Conservation (phyloP, 2,888 invertebrate genomes). For the Holacanthella duospinosa region DNA sequence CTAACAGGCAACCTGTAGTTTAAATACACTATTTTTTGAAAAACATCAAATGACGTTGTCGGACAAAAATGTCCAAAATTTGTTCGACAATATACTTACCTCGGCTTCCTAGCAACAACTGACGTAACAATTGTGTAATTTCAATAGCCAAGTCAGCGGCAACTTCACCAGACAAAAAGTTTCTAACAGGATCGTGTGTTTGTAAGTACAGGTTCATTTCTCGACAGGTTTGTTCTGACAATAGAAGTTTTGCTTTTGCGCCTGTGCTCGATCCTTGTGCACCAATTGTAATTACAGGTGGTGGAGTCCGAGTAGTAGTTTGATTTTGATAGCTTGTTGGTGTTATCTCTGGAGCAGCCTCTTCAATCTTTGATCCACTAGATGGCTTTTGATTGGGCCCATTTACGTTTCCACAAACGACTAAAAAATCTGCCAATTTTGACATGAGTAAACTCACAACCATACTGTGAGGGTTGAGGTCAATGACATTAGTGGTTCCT, state of each 20-base stretch:
- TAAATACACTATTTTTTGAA: too few species aligned
- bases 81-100: too few species aligned
- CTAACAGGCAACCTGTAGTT: too few species aligned
- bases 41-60: too few species aligned
- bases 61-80: too few species aligned
- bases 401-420: slow-evolving; percentile 39
- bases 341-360: neutral
- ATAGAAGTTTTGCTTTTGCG: neutral
- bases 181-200: slow-evolving; percentile 41
- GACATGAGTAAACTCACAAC: slow-evolving; percentile 42
- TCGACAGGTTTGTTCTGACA: slow-evolving; percentile 40
- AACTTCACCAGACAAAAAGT: slow-evolving; percentile 43
- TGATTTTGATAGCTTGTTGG: neutral
- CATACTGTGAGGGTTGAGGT: slow-evolving; percentile 40
- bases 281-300: neutral
- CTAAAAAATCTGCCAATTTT: slow-evolving; percentile 42
- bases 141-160: slow-evolving; percentile 43
- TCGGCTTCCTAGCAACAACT: too few species aligned
- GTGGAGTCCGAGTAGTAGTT: neutral
- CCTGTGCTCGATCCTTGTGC: neutral
- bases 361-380: too few species aligned
- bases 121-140: slow-evolving; percentile 42
- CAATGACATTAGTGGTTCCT: slow-evolving; percentile 16
- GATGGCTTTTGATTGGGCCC: neutral
- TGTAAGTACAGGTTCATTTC: slow-evolving; percentile 42